phyloP scores from a whole-genome alignment of 2,888 invertebrate species.

The Dynastes grantii region DNA sequence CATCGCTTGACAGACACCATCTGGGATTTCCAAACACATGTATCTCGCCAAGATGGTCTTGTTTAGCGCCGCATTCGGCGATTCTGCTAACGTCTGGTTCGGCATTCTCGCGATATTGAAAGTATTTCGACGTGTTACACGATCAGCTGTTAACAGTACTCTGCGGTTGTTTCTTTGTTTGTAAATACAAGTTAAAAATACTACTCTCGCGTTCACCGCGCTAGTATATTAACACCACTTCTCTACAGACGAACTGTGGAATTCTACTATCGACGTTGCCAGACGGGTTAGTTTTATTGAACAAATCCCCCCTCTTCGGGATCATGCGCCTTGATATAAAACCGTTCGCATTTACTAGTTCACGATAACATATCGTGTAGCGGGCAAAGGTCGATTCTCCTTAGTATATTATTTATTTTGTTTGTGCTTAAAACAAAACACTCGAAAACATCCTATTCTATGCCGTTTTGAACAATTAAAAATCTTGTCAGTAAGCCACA shows the following conservation, averaged over 20 bases:
- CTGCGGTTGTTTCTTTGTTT: constrained; percentile 6
- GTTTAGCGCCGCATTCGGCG: constrained; percentile 88
- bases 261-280: constrained; percentile 40
- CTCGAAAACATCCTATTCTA: constrained; percentile 12
- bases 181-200: constrained; percentile 35
- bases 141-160: constrained; percentile 20
- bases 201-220: not conserved
- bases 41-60: constrained; percentile 83
- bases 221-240: not conserved
- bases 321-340: constrained; percentile 40
- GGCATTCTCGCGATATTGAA: constrained; percentile 59
- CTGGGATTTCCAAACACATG: constrained; percentile 84
- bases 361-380: constrained; percentile 37
- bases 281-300: constrained; percentile 35
- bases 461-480: constrained; percentile 13
- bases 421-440: constrained; percentile 20
- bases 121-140: not conserved
- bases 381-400: constrained; percentile 34
- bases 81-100: constrained; percentile 77
- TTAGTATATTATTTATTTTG: constrained; percentile 25
- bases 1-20: constrained; percentile 85
- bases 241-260: constrained; percentile 16
- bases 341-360: constrained; percentile 24
- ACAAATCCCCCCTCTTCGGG: constrained; percentile 30
- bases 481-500: not conserved